These are phyloP conservation scores for Bradypodion ventrale DNA, from an alignment of 2,797 vertebrate species.

Conservation along the genomic window DNA sequence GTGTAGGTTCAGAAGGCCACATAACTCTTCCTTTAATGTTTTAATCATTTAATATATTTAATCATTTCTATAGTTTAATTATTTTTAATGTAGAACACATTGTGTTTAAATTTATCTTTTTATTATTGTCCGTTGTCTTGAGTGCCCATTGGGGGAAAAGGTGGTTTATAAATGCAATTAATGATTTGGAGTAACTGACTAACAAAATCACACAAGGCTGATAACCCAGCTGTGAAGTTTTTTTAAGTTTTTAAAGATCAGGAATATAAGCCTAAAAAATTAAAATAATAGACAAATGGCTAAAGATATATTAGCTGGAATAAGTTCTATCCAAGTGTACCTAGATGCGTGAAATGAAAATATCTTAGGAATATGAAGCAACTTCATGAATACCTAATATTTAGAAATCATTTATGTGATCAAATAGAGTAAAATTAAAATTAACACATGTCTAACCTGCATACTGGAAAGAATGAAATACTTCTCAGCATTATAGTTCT, in stretches of 20 bases:
- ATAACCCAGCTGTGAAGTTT: no score
- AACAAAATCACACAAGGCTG: background rate
- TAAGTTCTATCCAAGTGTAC: slow-evolving; percentile 23
- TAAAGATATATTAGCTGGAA: background rate
- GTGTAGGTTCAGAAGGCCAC: no score
- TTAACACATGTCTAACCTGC: slow-evolving; percentile 32
- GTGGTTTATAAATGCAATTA: no score
- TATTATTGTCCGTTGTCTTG: no score
- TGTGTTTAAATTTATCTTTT: no score
- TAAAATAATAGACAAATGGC: background rate
- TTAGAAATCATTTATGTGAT: slow-evolving; percentile 37
- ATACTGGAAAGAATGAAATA: slow-evolving; percentile 18
- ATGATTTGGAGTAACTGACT: background rate
- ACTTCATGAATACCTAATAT: slow-evolving; percentile 32
- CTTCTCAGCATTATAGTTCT: slow-evolving; percentile 34
- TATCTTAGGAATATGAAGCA: background rate
- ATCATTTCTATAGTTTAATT: no score
- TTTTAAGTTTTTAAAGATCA: background rate
- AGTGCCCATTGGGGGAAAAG: no score
- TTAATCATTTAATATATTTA: no score
- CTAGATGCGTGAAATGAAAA: background rate
- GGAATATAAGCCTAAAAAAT: background rate
- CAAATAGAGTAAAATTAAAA: slow-evolving; percentile 28
- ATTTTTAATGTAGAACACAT: no score
- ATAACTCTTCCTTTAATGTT: no score